These are phyloP conservation scores for Cenopis cana DNA, from an alignment of 2,888 invertebrate species.

Conservation along the genomic window DNA sequence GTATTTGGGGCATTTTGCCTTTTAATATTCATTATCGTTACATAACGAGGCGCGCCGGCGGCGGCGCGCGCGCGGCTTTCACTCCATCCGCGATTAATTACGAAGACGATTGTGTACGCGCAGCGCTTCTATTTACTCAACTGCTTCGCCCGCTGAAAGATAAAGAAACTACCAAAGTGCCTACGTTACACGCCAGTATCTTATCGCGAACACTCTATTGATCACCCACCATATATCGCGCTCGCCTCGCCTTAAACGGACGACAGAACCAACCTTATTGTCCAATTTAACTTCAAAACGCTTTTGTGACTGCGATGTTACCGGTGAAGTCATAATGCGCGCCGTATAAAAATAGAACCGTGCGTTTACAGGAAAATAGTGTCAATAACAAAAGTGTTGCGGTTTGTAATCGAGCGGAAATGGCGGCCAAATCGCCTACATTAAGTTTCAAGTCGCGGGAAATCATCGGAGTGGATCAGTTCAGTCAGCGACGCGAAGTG, in stretches of 20 bases:
- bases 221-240: conserved; percentile 81
- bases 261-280: conserved; percentile 80
- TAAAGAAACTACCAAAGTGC: conserved; percentile 78
- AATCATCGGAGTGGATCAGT: conserved; percentile 80
- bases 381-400: conserved; percentile 82
- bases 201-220: conserved; percentile 81
- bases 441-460: conserved; percentile 79
- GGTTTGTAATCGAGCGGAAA: conserved; percentile 83
- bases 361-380: conserved; percentile 82
- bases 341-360: conserved; percentile 80
- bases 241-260: conserved; percentile 79
- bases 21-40: conserved; percentile 83
- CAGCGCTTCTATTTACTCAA: conserved; percentile 79
- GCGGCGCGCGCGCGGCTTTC: conserved; percentile 74
- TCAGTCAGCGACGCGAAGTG: conserved; percentile 82
- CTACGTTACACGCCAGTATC: conserved; percentile 74
- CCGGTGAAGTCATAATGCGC: conserved; percentile 83
- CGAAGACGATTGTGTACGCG: conserved; percentile 75
- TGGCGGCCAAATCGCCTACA: conserved; percentile 81
- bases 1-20: conserved; percentile 74
- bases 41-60: conserved; percentile 68
- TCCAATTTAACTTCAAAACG: conserved; percentile 78
- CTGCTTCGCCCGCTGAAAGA: conserved; percentile 80
- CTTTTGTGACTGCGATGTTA: conserved; percentile 77
- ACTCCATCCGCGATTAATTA: conserved; percentile 79